A percentile compares a stretch with the other conserved stretches of the same genome.
phyloP scores from a whole-genome alignment of 2,113 vertebrate genomes.

The Hirundichthys speculiger region DNA sequence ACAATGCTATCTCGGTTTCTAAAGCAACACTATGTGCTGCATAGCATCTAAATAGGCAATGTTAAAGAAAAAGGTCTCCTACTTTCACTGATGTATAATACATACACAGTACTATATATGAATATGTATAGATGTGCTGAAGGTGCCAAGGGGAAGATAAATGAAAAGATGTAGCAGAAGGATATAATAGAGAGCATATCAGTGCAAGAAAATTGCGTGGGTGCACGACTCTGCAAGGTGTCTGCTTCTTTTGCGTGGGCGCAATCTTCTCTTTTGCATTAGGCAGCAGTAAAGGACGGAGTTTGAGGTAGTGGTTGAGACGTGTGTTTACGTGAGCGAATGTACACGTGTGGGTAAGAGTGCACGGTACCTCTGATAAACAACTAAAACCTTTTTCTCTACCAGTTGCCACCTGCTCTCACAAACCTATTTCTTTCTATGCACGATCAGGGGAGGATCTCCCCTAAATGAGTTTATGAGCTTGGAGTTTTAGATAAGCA shows the following conservation, averaged over 20 bases:
- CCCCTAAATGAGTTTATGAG: not conserved
- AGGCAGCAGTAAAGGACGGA: slow-evolving; percentile 64
- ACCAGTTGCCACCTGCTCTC: not conserved
- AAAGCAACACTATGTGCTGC: slow-evolving; percentile 23
- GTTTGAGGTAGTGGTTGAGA: slow-evolving; percentile 55
- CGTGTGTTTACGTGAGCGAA: slow-evolving; percentile 31
- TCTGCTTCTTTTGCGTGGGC: slow-evolving; percentile 66
- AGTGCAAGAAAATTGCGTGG: slow-evolving; percentile 69
- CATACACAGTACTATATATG: slow-evolving; percentile 19
- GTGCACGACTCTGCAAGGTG: slow-evolving; percentile 75
- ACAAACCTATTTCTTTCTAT: not conserved
- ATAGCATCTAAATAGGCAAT: slow-evolving; percentile 29
- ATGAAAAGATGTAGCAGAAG: slow-evolving; percentile 64
- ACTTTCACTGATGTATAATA: slow-evolving; percentile 13
- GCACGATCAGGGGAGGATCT: not conserved
- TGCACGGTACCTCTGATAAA: slow-evolving; percentile 51
- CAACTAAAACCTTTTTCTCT: slow-evolving; percentile 38
- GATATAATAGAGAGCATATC: slow-evolving; percentile 58
- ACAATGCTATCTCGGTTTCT: slow-evolving; percentile 31
- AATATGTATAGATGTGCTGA: slow-evolving; percentile 33
- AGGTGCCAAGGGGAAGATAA: too few species aligned
- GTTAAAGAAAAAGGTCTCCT: slow-evolving; percentile 19
- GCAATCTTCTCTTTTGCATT: slow-evolving; percentile 69
- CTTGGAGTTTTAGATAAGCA: too few species aligned
- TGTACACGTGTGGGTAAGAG: slow-evolving; percentile 35